phyloP scores from a whole-genome alignment of 2,888 invertebrate species.

The Tipula helvola region DNA sequence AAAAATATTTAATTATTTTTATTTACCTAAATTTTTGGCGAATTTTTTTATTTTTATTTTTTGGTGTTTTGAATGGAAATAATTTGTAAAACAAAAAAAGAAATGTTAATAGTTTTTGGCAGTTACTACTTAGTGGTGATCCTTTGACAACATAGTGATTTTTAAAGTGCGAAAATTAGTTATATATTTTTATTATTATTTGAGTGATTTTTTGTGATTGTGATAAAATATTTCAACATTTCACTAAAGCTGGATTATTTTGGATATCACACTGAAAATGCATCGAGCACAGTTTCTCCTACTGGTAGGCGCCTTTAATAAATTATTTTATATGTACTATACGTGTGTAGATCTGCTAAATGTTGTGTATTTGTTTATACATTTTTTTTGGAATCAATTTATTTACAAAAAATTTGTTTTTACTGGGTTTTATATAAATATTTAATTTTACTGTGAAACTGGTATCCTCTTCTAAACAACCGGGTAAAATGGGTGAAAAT shows the following conservation, averaged over 20 bases:
- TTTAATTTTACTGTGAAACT: not conserved
- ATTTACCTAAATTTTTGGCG: not conserved
- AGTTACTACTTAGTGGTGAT: not conserved
- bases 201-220: not conserved
- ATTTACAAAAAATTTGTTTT: not conserved
- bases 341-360: not conserved
- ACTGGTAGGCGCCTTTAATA: not conserved
- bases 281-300: not conserved
- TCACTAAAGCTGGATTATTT: slow-evolving; percentile 22
- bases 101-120: not conserved
- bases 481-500: not conserved
- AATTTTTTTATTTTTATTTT: not conserved
- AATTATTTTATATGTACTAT: not conserved
- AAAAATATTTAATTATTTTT: not conserved
- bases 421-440: not conserved
- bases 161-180: not conserved
- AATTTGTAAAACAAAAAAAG: not conserved
- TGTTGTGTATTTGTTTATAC: not conserved
- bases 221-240: not conserved
- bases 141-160: not conserved
- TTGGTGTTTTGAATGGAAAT: not conserved
- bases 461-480: not conserved
- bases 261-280: slow-evolving; percentile 18
- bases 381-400: not conserved
- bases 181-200: not conserved